A percentile compares a stretch with the other conserved stretches of the same genome.
phyloP scores from a whole-genome alignment of 2,888 invertebrate species.

The Tetheella fluctuosa region DNA sequence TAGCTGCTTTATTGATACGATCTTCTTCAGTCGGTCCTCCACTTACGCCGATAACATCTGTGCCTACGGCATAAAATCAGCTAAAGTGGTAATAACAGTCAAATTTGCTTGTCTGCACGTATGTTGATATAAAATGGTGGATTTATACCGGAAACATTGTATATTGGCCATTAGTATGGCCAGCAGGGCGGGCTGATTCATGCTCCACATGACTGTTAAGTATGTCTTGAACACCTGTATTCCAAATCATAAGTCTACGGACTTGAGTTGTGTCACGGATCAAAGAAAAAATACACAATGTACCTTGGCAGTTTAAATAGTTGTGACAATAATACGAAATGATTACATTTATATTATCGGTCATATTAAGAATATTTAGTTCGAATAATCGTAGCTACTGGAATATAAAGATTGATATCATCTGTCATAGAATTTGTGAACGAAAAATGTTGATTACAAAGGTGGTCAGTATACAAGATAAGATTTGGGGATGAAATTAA shows the following conservation, averaged over 20 bases:
- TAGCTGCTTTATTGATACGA: constrained; percentile 48
- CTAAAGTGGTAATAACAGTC: constrained; percentile 63
- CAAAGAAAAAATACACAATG: constrained; percentile 15
- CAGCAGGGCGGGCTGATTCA: constrained; percentile 51
- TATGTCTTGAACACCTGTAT: constrained; percentile 50
- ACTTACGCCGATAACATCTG: constrained; percentile 54
- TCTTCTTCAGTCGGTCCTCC: constrained; percentile 35
- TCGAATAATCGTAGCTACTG: background rate
- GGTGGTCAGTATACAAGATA: no score
- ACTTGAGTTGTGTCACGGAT: constrained; percentile 12
- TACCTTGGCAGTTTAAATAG: constrained; percentile 2
- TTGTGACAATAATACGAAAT: background rate
- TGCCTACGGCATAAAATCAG: constrained; percentile 44
- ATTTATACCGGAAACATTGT: constrained; percentile 66
- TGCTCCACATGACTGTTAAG: constrained; percentile 40
- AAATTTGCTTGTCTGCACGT: constrained; percentile 58
- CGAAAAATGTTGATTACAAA: background rate
- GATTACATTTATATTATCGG: background rate
- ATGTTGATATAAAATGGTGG: constrained; percentile 35
- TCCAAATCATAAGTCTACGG: constrained; percentile 29
- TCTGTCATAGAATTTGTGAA: background rate
- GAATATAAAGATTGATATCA: background rate
- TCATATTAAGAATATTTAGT: background rate
- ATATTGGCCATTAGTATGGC: constrained; percentile 60
- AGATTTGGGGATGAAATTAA: no score